Base-by-base conservation (phyloP, 1,140 invertebrate genomes). In the Drosophila guanche region DNA sequence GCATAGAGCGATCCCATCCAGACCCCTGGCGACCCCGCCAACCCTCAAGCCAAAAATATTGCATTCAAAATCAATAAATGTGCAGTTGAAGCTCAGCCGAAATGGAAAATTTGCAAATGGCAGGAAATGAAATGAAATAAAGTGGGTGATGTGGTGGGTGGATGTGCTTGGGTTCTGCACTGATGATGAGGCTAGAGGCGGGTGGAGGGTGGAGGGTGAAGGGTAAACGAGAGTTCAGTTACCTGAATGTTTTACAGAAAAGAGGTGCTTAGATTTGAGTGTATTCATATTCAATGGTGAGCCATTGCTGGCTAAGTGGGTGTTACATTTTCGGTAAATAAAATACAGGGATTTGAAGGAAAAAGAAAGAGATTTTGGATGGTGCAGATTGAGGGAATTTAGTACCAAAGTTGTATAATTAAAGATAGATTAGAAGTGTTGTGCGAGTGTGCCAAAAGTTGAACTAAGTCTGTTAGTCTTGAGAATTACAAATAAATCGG, bases 41-140 rank as follows among this genome's bases (percentile, higher is more conserved):
- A 41, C 45, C 56, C 29, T 59, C 56, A 50, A 43, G 37, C 33
- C 33, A 20, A 42, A 75, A 59, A 77, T 70, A 40, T 56, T 62
- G 74, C 74, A 77, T 62, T 65, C 41, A 43, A 70, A 77, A 77
- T 77, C 75, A 70, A 77, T 77, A 77, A 77, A 62, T 76, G 47
- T 68, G 72, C 73, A 76, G 71, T 66, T 67, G 63, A 41, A 40
- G 48, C 43, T 66, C 71, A 50, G 56, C 42, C 51, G 65, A 76
- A 76, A 69, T 68, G 66, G 66, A 68, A 68, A 68, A 68, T 68
- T 68, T 68, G 50, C 66, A 68, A 68, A 68, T 68, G 66, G 52
- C 73, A 71, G 59, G 74, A 76, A 77, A 77, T 57, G 57, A 76
- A 76, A 76, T 76, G 66, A 68, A 68, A 68, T 68, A 63, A 76